phyloP scores from a whole-genome alignment of 1,140 invertebrate genomes.

The Fopius arisanus region DNA sequence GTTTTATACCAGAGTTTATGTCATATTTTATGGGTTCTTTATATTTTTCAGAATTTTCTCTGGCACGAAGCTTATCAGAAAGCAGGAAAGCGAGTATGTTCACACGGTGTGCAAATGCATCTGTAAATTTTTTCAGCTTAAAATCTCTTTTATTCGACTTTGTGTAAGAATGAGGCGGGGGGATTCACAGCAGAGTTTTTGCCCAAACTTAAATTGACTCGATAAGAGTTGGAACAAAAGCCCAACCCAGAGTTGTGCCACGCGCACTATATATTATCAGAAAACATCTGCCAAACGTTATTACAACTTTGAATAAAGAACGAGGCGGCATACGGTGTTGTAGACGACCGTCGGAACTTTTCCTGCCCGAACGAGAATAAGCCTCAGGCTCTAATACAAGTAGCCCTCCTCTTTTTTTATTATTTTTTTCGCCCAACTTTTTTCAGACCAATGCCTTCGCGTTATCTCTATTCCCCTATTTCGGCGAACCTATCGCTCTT shows the following conservation, averaged over 20 bases:
- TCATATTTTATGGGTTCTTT: not conserved
- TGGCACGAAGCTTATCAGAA: not conserved
- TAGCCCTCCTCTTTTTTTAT: not conserved
- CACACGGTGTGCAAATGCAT: not conserved
- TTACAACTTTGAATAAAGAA: slow-evolving; percentile 66
- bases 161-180: not conserved
- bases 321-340: slow-evolving; percentile 16
- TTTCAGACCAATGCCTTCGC: slow-evolving; percentile 21
- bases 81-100: not conserved
- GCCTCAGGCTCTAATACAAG: not conserved
- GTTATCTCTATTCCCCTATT: slow-evolving; percentile 25
- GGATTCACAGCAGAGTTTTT: too few species aligned
- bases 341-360: slow-evolving; percentile 30
- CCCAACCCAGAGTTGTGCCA: slow-evolving; percentile 30
- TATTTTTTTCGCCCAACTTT: slow-evolving; percentile 18
- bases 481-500: too few species aligned
- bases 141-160: not conserved
- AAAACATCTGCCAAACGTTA: slow-evolving; percentile 66
- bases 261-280: slow-evolving; percentile 58
- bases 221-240: slow-evolving; percentile 65
- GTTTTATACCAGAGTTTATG: not conserved
- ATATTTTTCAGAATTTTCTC: not conserved
- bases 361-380: slow-evolving; percentile 36
- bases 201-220: slow-evolving; percentile 61
- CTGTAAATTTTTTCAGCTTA: not conserved